Percentiles rank a stretch among this genome's conserved stretches.
Evolutionary conservation across 2,888 invertebrate species (phyloP).

Genomic region (Fragum fragum): DNA sequence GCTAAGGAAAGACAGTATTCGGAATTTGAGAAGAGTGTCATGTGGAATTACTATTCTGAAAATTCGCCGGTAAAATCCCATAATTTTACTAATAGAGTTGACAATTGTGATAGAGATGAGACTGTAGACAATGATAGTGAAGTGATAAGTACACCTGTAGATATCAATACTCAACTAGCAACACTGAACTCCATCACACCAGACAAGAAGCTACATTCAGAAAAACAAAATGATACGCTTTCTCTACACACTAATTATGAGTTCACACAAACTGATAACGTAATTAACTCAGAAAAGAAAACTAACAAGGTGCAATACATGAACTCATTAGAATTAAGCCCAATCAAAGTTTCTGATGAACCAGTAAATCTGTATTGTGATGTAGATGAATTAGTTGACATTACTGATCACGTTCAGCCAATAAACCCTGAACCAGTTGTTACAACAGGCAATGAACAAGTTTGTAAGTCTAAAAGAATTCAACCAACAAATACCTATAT

Average conservation of each 20-base stretch:
- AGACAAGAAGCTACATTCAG: not conserved
- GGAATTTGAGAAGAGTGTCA: too few relatives aligned
- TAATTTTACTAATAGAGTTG: too few relatives aligned
- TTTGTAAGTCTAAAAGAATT: not conserved
- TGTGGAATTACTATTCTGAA: too few relatives aligned
- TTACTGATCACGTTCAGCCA: not conserved
- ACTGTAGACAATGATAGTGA: too few relatives aligned
- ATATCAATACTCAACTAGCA: too few relatives aligned
- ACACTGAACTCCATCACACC: too few relatives aligned
- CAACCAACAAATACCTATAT: not conserved
- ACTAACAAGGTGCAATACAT: not conserved
- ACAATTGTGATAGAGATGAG: too few relatives aligned
- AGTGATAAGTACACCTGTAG: too few relatives aligned
- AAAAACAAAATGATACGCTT: not conserved
- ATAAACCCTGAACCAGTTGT: not conserved
- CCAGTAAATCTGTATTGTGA: not conserved
- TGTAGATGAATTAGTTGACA: not conserved
- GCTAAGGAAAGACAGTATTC: too few relatives aligned
- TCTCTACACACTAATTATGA: not conserved
- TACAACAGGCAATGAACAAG: not conserved
- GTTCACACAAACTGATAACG: not conserved
- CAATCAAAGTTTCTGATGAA: not conserved
- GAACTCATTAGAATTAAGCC: slow-evolving; percentile 11
- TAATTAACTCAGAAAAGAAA: not conserved
- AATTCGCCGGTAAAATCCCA: too few relatives aligned